These are phyloP conservation scores for Phaonia tiefii DNA, from an alignment of 2,888 invertebrate genomes.

Conservation along the genomic window DNA sequence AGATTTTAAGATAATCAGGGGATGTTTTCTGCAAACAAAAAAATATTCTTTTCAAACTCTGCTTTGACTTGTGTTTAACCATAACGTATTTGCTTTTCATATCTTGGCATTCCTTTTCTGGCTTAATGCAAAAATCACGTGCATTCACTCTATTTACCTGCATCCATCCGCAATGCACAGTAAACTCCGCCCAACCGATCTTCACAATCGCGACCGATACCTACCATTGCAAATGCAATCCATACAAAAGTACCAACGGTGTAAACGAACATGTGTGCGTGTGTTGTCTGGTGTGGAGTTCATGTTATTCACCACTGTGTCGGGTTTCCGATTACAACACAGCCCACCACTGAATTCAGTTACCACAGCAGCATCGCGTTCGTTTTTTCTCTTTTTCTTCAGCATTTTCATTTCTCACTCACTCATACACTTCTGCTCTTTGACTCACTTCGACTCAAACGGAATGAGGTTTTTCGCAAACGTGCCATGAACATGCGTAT, in stretches of 20 bases:
- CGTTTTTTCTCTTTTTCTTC: constrained; percentile 19
- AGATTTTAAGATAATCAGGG: no score
- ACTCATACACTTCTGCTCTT: no score
- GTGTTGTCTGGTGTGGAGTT: background rate
- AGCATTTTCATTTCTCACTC: no score
- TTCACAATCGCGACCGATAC: background rate
- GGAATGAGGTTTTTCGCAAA: background rate
- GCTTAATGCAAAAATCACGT: constrained; percentile 23
- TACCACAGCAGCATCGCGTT: background rate
- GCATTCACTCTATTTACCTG: constrained; percentile 6
- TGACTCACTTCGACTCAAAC: no score
- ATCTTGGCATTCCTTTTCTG: background rate
- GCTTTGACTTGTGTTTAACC: no score
- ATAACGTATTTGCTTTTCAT: background rate
- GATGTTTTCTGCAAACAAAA: no score
- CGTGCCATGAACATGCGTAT: constrained; percentile 43
- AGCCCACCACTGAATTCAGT: background rate
- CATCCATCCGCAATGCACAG: background rate
- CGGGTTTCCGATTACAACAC: background rate
- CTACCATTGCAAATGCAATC: constrained; percentile 37
- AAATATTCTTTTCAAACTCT: no score
- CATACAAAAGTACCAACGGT: background rate
- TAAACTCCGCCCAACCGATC: constrained; percentile 42
- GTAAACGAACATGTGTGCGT: background rate
- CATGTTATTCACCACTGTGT: constrained; percentile 13